Percentiles rank a stretch among this genome's conserved stretches.
Evolutionary conservation across 2,888 invertebrate species (phyloP).

Genomic region (Drosophila buzzatii): DNA sequence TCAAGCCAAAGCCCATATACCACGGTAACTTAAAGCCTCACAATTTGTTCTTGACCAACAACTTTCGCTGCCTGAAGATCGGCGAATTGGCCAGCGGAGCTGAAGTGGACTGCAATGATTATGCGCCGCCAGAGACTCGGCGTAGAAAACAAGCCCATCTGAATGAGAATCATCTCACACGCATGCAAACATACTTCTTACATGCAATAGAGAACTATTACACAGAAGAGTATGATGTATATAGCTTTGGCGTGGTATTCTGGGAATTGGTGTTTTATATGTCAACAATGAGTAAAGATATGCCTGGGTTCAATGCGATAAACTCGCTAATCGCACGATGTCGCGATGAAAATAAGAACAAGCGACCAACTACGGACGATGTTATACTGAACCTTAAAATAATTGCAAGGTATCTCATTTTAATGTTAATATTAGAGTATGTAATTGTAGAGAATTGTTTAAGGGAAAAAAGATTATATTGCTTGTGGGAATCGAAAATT

Average conservation of each 20-base stretch:
- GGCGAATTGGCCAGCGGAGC: not conserved
- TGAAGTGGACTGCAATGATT: not conserved
- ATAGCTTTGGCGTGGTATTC: conserved; percentile 18
- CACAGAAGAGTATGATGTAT: conserved; percentile 15
- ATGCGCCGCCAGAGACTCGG: not conserved
- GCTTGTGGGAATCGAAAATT: too few relatives aligned
- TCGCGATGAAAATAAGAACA: not conserved
- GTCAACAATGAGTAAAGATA: not conserved
- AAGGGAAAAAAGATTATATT: too few relatives aligned
- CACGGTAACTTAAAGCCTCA: conserved; percentile 19
- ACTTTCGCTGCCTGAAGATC: conserved; percentile 19
- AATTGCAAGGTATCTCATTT: not conserved
- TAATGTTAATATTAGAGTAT: not conserved
- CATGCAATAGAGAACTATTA: not conserved
- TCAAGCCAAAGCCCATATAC: conserved; percentile 7
- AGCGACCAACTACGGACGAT: conserved; percentile 10
- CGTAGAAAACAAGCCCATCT: not conserved
- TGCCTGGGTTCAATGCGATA: not conserved
- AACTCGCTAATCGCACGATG: conserved; percentile 6
- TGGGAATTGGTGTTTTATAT: conserved; percentile 17
- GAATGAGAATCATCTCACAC: not conserved
- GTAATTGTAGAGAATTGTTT: too few relatives aligned
- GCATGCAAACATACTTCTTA: not conserved
- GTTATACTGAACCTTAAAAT: not conserved
- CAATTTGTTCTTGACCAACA: conserved; percentile 20